Conservation (phyloP, 2,888 invertebrate genomes). For the Drosophila vallismaia region DNA sequence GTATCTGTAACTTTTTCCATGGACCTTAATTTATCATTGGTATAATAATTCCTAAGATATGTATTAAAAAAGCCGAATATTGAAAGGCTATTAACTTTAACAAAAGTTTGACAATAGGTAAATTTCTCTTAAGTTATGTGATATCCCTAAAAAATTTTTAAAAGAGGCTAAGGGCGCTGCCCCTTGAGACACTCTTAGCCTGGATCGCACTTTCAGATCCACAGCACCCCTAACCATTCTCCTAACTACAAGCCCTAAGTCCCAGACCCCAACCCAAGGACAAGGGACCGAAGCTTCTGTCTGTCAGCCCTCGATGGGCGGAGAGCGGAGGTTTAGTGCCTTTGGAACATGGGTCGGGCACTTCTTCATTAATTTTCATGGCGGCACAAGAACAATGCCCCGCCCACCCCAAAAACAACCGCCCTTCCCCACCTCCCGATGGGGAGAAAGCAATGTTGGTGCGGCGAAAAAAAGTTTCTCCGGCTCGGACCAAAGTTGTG, state of each 20-base stretch:
- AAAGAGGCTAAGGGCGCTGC: slow-evolving; percentile 24
- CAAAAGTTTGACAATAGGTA: too few relatives aligned
- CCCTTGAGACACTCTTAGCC: slow-evolving; percentile 23
- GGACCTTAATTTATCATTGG: too few relatives aligned
- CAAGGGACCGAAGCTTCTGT: slow-evolving; percentile 49
- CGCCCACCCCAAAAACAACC: slow-evolving; percentile 17
- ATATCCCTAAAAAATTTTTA: slow-evolving; percentile 16
- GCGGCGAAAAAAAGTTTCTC: slow-evolving; percentile 65
- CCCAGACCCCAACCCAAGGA: slow-evolving; percentile 16
- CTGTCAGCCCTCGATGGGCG: slow-evolving; percentile 37
- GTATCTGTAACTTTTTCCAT: too few relatives aligned
- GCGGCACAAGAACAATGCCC: slow-evolving; percentile 77
- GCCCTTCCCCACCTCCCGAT: slow-evolving; percentile 26
- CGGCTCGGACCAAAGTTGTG: slow-evolving; percentile 71
- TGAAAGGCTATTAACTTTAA: too few relatives aligned
- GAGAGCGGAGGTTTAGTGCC: slow-evolving; percentile 67
- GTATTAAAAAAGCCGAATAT: too few relatives aligned
- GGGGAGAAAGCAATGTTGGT: slow-evolving; percentile 66
- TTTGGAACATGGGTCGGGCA: slow-evolving; percentile 78
- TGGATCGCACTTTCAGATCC: slow-evolving; percentile 7
- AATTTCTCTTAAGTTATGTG: slow-evolving; percentile 14
- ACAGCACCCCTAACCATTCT: neutral
- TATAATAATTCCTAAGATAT: too few relatives aligned
- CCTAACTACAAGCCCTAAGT: neutral
- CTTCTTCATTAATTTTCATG: slow-evolving; percentile 80